phyloP scores from a whole-genome alignment of 2,888 invertebrate genomes.

The Dynastes maya region DNA sequence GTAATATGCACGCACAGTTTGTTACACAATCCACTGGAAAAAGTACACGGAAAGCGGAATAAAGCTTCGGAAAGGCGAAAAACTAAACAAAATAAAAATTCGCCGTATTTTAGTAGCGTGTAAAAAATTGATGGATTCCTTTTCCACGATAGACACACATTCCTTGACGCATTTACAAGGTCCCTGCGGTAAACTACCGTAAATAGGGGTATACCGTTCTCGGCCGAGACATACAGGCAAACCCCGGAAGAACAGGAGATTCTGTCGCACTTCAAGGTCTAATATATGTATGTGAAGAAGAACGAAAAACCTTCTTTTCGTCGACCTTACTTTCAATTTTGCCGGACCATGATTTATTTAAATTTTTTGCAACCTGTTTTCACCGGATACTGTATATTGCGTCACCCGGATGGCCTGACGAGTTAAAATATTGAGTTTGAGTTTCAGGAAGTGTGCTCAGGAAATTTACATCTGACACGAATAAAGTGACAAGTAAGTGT shows the following conservation, averaged over 20 bases:
- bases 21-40: background rate
- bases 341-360: background rate
- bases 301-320: too few species aligned
- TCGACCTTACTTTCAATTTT: background rate
- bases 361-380: background rate
- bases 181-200: slow-evolving; percentile 24
- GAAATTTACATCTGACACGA: too few species aligned
- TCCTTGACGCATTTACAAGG: slow-evolving; percentile 32
- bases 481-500: too few species aligned
- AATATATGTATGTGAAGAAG: too few species aligned
- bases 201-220: slow-evolving; percentile 2
- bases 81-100: slow-evolving; percentile 32
- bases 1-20: slow-evolving; percentile 1
- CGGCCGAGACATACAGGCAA: background rate
- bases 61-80: background rate
- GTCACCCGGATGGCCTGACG: too few species aligned
- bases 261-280: too few species aligned
- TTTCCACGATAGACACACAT: slow-evolving; percentile 15
- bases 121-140: slow-evolving; percentile 43
- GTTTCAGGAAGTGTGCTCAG: too few species aligned
- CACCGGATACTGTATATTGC: background rate
- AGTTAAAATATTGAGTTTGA: too few species aligned
- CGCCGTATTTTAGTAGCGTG: slow-evolving; percentile 10
- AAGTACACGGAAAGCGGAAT: background rate
- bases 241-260: background rate